Percentiles rank a stretch among this genome's conserved stretches.
Conservation (phyloP, 1,140 invertebrate species). For the Panonychus citri region DNA sequence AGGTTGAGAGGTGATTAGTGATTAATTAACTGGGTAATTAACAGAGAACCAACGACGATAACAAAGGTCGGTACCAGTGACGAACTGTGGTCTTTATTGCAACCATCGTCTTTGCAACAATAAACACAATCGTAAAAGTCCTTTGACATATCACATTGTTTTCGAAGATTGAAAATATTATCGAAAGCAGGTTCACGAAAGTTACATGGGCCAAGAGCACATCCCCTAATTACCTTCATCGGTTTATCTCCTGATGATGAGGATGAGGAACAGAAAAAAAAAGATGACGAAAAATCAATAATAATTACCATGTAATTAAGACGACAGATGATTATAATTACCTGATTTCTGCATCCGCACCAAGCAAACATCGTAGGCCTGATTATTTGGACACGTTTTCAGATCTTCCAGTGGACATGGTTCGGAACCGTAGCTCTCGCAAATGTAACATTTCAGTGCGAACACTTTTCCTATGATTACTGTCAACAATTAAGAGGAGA, state of each 20-base stretch:
- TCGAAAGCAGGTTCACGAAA: slow-evolving; percentile 24
- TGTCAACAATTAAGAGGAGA: too few species aligned
- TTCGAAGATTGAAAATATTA: slow-evolving; percentile 12
- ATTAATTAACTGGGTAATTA: too few species aligned
- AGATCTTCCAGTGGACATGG: slow-evolving; percentile 23
- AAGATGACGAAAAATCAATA: slow-evolving; percentile 1
- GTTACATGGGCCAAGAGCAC: slow-evolving; percentile 28
- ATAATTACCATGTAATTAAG: not conserved
- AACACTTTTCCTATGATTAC: too few species aligned
- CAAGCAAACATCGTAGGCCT: slow-evolving; percentile 26
- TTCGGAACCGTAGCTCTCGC: slow-evolving; percentile 20
- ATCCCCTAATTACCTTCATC: slow-evolving; percentile 25
- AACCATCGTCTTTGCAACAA: slow-evolving; percentile 16
- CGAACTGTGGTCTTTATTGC: slow-evolving; percentile 15
- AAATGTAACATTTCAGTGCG: slow-evolving; percentile 25
- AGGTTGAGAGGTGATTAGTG: too few species aligned
- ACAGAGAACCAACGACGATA: not conserved
- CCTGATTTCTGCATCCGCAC: slow-evolving; percentile 27
- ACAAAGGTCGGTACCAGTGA: not conserved
- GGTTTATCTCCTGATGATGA: slow-evolving; percentile 20
- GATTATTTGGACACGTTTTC: slow-evolving; percentile 22
- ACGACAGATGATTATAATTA: slow-evolving; percentile 14
- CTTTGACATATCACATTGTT: slow-evolving; percentile 24
- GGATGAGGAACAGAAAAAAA: slow-evolving; percentile 5
- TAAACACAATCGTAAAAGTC: slow-evolving; percentile 12